Conservation (phyloP, 2,113 vertebrate species). For the Echinops telfairi region DNA sequence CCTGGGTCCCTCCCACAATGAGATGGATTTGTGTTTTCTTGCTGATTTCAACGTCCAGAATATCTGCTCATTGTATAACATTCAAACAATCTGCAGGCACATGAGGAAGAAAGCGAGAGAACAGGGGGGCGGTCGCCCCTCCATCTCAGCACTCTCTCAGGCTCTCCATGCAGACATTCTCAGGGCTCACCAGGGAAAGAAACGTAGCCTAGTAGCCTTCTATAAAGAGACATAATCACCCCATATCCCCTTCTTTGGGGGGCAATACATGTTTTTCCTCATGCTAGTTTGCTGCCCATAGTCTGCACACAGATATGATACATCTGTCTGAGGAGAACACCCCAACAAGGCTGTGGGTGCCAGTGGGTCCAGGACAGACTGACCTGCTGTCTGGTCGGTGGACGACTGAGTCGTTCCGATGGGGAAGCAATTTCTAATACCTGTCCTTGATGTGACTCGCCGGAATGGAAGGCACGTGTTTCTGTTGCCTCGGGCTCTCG, state of each 20-base stretch:
- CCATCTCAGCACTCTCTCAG: neutral
- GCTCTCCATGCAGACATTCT: neutral
- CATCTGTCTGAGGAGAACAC: too few relatives aligned
- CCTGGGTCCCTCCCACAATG: neutral
- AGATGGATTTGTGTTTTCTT: slow-evolving; percentile 21
- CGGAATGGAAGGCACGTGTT: too few relatives aligned
- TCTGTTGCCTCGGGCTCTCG: too few relatives aligned
- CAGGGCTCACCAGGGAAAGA: neutral
- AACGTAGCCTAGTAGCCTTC: neutral
- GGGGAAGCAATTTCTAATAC: too few relatives aligned
- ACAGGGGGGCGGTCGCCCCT: neutral
- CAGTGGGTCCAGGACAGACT: too few relatives aligned
- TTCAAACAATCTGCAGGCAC: slow-evolving; percentile 5
- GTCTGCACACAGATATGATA: neutral
- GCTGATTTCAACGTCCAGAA: neutral
- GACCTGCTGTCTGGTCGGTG: too few relatives aligned
- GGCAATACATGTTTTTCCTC: neutral
- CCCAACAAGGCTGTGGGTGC: too few relatives aligned
- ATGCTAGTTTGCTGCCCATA: neutral
- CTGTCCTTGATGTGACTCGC: too few relatives aligned
- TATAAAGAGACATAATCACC: slow-evolving; percentile 17
- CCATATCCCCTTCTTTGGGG: neutral
- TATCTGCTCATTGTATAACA: neutral
- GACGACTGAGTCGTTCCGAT: too few relatives aligned
- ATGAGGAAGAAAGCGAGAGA: neutral